These are phyloP conservation scores for Lutjanus argentimaculatus DNA, from an alignment of 2,797 vertebrate genomes.

Conservation along the genomic window DNA sequence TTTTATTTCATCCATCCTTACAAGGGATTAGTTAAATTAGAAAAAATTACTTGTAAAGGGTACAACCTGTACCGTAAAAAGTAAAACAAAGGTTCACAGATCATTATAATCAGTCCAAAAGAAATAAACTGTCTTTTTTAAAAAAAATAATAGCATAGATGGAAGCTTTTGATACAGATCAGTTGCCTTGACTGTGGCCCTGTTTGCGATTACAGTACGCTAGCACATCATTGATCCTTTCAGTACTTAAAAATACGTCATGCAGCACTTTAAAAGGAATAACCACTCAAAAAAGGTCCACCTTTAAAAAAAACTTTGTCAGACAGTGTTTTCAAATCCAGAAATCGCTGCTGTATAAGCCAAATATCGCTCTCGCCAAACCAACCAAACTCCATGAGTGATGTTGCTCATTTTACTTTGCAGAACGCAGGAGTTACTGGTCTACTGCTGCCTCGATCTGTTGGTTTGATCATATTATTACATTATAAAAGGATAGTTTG, in stretches of 20 bases:
- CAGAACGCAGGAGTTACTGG: too few species aligned
- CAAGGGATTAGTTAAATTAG: conserved; percentile 10
- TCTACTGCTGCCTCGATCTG: too few species aligned
- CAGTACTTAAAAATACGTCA: conserved; percentile 24
- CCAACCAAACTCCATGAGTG: too few species aligned
- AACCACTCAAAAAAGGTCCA: too few species aligned
- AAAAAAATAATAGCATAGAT: background rate
- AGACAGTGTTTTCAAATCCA: too few species aligned
- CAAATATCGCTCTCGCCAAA: too few species aligned
- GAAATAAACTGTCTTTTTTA: background rate
- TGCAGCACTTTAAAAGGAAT: too few species aligned
- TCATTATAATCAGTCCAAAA: background rate
- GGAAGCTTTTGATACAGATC: conserved; percentile 1
- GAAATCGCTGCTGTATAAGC: too few species aligned
- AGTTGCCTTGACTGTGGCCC: background rate
- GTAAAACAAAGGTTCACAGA: background rate
- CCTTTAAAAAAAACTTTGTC: too few species aligned
- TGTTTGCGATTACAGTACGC: background rate
- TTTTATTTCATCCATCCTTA: conserved; percentile 23
- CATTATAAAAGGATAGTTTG: too few species aligned
- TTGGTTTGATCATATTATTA: too few species aligned
- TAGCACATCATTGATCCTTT: conserved; percentile 12
- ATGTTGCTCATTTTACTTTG: too few species aligned
- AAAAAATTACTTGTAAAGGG: background rate
- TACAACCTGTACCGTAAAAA: background rate